phyloP scores from a whole-genome alignment of 2,113 vertebrate genomes.

The Edolisoma coerulescens region DNA sequence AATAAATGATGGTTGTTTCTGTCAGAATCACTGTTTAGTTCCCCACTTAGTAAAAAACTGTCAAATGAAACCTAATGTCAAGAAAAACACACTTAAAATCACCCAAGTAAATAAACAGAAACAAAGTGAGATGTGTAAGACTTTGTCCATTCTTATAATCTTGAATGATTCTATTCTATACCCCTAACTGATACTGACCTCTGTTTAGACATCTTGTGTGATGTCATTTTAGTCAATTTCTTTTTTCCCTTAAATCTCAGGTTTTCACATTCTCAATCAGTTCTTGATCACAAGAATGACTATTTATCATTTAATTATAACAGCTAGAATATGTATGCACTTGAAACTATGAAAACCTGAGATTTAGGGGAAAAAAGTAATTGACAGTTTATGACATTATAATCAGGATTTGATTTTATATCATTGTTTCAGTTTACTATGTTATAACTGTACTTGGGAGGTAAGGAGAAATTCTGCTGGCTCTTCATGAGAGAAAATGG shows the following conservation, averaged over 20 bases:
- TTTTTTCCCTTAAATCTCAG: neutral
- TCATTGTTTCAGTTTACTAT: neutral
- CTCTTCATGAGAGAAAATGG: slow-evolving; percentile 19
- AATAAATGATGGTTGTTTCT: neutral
- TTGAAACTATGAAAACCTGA: too few species aligned
- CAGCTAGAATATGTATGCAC: too few species aligned
- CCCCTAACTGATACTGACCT: neutral
- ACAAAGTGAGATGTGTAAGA: neutral
- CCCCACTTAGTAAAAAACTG: neutral
- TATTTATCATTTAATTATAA: too few species aligned
- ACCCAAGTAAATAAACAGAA: neutral
- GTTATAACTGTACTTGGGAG: neutral
- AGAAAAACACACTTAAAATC: neutral
- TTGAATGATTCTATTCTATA: neutral
- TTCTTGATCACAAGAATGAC: too few species aligned
- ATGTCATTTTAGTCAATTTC: neutral
- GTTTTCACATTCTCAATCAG: too few species aligned
- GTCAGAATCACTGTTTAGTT: neutral
- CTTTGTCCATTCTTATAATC: neutral
- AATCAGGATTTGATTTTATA: neutral
- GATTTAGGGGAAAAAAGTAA: too few species aligned
- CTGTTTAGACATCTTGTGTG: neutral
- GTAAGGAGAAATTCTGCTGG: slow-evolving; percentile 5
- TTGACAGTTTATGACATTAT: neutral
- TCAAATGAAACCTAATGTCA: neutral